These are phyloP conservation scores for Chaitophorus viminalis DNA, from an alignment of 2,888 invertebrate genomes.

Conservation along the genomic window DNA sequence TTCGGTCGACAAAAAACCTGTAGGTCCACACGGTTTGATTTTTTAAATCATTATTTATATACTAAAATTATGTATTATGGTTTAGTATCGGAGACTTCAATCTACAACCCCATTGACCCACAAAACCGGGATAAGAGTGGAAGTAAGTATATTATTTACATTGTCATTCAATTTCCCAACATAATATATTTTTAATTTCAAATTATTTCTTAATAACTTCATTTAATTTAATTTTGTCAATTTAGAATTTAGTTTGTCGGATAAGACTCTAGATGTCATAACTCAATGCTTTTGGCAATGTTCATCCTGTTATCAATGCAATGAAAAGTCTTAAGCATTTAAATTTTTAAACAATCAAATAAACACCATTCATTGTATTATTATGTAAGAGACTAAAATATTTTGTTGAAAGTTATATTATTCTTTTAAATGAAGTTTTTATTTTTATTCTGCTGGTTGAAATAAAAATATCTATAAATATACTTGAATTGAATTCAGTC, in stretches of 20 bases:
- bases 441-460: neutral
- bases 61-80: neutral
- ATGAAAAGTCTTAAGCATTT: slow-evolving; percentile 28
- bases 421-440: neutral
- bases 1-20: slow-evolving; percentile 56
- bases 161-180: neutral
- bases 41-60: neutral
- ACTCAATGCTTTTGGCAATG: slow-evolving; percentile 65
- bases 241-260: slow-evolving; percentile 63
- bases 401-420: neutral
- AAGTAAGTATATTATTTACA: slow-evolving; percentile 28
- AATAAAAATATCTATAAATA: neutral
- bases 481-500: neutral
- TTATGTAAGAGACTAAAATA: neutral
- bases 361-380: neutral
- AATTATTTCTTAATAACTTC: neutral
- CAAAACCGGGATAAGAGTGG: slow-evolving; percentile 22
- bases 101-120: slow-evolving; percentile 49
- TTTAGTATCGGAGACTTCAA: slow-evolving; percentile 59
- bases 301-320: slow-evolving; percentile 64
- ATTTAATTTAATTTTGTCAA: neutral
- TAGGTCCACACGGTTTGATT: neutral
- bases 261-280: slow-evolving; percentile 64
- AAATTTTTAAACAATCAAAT: neutral
- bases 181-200: neutral